Evolutionary conservation across 1,140 invertebrate genomes (phyloP).

Genomic region (Aphaenogaster floridana): DNA sequence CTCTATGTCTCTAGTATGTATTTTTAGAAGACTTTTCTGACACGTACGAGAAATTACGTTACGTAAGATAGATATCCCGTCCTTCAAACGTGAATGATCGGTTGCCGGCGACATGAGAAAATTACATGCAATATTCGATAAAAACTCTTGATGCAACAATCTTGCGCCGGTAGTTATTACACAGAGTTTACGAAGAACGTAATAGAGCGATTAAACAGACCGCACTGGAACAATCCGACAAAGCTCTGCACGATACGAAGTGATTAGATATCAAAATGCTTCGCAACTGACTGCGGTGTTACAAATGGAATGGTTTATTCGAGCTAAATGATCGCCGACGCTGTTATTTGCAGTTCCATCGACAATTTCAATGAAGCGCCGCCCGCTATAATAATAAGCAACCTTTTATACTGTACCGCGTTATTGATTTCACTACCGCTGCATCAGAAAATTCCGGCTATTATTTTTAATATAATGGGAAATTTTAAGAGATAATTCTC

Average conservation of each 20-base stretch:
- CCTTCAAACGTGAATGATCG: slow-evolving; percentile 7
- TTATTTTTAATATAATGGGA: slow-evolving; percentile 30
- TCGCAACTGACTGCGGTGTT: not conserved
- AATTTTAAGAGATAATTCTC: not conserved
- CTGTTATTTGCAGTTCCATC: not conserved
- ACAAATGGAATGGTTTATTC: slow-evolving; percentile 29
- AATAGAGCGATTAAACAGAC: slow-evolving; percentile 8
- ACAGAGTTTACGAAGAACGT: not conserved
- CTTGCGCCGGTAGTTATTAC: slow-evolving; percentile 1
- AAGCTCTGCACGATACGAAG: slow-evolving; percentile 15
- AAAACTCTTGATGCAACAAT: slow-evolving; percentile 27
- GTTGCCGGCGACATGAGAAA: slow-evolving; percentile 9
- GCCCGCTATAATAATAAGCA: slow-evolving; percentile 41
- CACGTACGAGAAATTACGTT: slow-evolving; percentile 20
- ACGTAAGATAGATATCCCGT: slow-evolving; percentile 26
- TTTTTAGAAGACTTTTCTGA: slow-evolving; percentile 38
- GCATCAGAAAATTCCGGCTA: slow-evolving; percentile 1
- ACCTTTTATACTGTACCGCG: not conserved
- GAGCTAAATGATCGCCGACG: slow-evolving; percentile 12
- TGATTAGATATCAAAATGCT: slow-evolving; percentile 49
- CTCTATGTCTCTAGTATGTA: not conserved
- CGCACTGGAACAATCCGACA: not conserved
- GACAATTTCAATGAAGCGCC: slow-evolving; percentile 12
- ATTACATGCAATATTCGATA: slow-evolving; percentile 20
- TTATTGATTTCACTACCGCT: slow-evolving; percentile 23